Conservation (phyloP, 2,797 vertebrate species). For the Australoheros facetus region DNA sequence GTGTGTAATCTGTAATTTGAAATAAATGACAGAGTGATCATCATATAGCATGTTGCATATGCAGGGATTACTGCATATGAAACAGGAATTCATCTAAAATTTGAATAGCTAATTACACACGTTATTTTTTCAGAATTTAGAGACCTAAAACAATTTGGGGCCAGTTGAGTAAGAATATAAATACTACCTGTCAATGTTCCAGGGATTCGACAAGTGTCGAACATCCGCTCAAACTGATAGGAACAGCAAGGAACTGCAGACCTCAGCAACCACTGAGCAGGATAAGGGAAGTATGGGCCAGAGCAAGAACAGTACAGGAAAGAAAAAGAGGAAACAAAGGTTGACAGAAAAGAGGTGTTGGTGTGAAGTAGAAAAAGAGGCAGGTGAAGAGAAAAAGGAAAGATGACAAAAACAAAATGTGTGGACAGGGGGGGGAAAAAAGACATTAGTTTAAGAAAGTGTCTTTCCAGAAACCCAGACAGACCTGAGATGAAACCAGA, state of each 20-base stretch:
- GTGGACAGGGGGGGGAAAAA: conserved; percentile 46
- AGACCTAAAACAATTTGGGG: neutral
- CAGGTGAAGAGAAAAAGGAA: conserved; percentile 5
- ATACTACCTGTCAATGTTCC: conserved; percentile 81
- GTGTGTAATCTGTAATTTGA: neutral
- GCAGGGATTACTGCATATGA: neutral
- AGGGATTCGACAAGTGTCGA: conserved; percentile 84
- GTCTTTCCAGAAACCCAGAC: conserved; percentile 37
- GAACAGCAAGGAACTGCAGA: conserved; percentile 87
- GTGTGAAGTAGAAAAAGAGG: conserved; percentile 4
- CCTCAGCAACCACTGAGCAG: conserved; percentile 85
- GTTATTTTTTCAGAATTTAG: neutral
- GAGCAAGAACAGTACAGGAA: conserved; percentile 10
- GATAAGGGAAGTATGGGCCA: conserved; percentile 45
- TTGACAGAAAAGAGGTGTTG: conserved; percentile 2
- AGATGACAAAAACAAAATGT: conserved; percentile 30
- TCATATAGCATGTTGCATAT: neutral
- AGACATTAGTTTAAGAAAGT: conserved; percentile 49
- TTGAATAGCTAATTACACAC: neutral
- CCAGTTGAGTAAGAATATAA: conserved; percentile 35
- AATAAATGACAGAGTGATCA: neutral
- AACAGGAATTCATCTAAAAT: neutral
- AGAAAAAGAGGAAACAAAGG: conserved; percentile 11
- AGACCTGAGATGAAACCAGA: conserved; percentile 46
- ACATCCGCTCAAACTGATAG: conserved; percentile 85